Conservation (phyloP, 2,888 invertebrate genomes). For the Athrips mouffetella region DNA sequence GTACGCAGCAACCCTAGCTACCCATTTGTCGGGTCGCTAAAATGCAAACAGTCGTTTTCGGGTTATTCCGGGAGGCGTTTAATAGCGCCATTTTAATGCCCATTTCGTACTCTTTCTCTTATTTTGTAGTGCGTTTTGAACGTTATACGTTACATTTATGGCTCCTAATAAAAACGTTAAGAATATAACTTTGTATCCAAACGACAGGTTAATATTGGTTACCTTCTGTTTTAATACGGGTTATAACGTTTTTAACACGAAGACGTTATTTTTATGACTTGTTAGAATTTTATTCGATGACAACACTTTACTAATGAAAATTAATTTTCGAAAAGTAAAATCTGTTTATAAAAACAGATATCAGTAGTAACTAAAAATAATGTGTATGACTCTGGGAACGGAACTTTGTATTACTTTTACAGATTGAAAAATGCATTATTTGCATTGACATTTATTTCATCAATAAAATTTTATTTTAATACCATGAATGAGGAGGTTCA, state of each 20-base stretch:
- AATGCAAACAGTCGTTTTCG: slow-evolving; percentile 52
- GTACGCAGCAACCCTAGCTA: not conserved
- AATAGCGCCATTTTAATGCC: slow-evolving; percentile 58
- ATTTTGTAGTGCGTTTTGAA: slow-evolving; percentile 36
- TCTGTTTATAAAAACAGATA: too few relatives aligned
- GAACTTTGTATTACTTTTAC: too few relatives aligned
- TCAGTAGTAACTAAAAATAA: too few relatives aligned
- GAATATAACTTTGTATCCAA: slow-evolving; percentile 31
- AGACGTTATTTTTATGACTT: too few relatives aligned
- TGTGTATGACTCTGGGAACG: too few relatives aligned
- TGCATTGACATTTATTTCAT: too few relatives aligned
- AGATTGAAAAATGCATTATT: too few relatives aligned
- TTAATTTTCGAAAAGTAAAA: too few relatives aligned
- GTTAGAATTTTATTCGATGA: too few relatives aligned
- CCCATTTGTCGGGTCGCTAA: slow-evolving; percentile 33
- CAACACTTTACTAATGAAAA: too few relatives aligned
- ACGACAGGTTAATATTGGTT: not conserved
- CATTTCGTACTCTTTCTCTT: slow-evolving; percentile 39
- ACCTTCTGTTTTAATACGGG: not conserved
- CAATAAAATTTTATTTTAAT: too few relatives aligned
- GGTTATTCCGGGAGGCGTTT: slow-evolving; percentile 59
- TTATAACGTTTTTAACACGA: not conserved
- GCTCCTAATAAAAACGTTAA: slow-evolving; percentile 52
- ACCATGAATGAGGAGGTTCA: too few relatives aligned
- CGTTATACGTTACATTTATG: slow-evolving; percentile 50